phyloP scores from a whole-genome alignment of 1,140 invertebrate species.

The Heliothis virescens region DNA sequence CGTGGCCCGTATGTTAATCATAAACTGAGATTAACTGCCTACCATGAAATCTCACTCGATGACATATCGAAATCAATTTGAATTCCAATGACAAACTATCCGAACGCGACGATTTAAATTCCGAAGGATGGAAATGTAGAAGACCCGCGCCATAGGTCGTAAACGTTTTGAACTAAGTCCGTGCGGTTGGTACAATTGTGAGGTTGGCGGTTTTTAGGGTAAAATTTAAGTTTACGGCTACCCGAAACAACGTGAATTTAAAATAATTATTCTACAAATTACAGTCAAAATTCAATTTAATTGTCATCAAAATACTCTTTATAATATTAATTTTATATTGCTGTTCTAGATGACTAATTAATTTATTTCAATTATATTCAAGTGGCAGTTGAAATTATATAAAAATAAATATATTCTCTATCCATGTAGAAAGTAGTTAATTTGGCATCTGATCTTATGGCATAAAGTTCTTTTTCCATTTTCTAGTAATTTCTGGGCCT shows the following conservation, averaged over 20 bases:
- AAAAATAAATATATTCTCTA: no score
- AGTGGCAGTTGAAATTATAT: no score
- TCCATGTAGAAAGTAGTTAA: no score
- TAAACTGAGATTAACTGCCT: slow-evolving; percentile 58
- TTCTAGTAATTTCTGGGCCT: no score
- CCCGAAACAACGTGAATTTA: background rate
- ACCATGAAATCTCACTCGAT: slow-evolving; percentile 62
- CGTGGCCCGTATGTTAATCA: slow-evolving; percentile 61
- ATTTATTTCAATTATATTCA: no score
- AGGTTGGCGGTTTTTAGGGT: slow-evolving; percentile 4
- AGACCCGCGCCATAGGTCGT: slow-evolving; percentile 51
- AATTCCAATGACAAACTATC: slow-evolving; percentile 58
- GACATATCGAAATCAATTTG: slow-evolving; percentile 60
- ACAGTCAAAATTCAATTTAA: no score
- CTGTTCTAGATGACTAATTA: no score
- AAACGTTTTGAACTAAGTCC: slow-evolving; percentile 47
- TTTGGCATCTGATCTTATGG: no score
- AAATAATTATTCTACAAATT: background rate
- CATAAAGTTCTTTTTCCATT: no score
- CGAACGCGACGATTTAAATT: slow-evolving; percentile 55
- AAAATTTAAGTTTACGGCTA: background rate
- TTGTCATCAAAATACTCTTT: no score
- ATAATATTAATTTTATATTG: no score
- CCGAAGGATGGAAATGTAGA: slow-evolving; percentile 53
- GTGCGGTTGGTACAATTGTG: slow-evolving; percentile 16